Evolutionary conservation across 2,888 invertebrate genomes (phyloP).

Genomic region (Furcula furcula): DNA sequence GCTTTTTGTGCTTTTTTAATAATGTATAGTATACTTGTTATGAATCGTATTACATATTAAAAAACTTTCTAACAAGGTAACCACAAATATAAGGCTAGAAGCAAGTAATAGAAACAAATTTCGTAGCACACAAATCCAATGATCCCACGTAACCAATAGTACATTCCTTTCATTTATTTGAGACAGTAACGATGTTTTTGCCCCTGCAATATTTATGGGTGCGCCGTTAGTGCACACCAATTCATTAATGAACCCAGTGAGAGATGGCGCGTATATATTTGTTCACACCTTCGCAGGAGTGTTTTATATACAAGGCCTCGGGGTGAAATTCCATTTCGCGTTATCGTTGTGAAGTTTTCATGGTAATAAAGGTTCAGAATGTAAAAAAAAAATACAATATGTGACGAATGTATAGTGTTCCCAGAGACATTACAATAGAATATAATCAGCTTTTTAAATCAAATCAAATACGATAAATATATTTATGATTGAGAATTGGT

Average conservation of each 20-base stretch:
- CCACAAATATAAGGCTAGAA: too few relatives aligned
- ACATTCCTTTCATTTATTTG: slow-evolving; percentile 7
- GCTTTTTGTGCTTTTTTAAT: too few relatives aligned
- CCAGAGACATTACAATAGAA: too few relatives aligned
- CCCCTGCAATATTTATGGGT: slow-evolving; percentile 45
- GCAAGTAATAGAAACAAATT: background rate
- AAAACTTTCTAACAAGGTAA: too few relatives aligned
- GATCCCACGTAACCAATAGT: background rate
- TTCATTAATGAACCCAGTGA: slow-evolving; percentile 55
- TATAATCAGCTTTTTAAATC: too few relatives aligned
- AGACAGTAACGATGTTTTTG: slow-evolving; percentile 42
- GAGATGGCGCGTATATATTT: slow-evolving; percentile 43
- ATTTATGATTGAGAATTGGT: too few relatives aligned
- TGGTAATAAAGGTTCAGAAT: too few relatives aligned
- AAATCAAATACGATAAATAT: too few relatives aligned
- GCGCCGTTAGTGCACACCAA: slow-evolving; percentile 33
- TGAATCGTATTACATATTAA: too few relatives aligned
- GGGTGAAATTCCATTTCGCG: slow-evolving; percentile 45
- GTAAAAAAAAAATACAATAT: too few relatives aligned
- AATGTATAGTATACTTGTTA: too few relatives aligned
- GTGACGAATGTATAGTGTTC: too few relatives aligned
- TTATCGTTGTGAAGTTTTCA: slow-evolving; percentile 12
- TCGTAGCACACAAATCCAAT: background rate
- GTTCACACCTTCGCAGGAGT: slow-evolving; percentile 47
- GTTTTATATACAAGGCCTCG: slow-evolving; percentile 52